Conservation (phyloP, 2,113 vertebrate species). For the Microtus ochrogaster region DNA sequence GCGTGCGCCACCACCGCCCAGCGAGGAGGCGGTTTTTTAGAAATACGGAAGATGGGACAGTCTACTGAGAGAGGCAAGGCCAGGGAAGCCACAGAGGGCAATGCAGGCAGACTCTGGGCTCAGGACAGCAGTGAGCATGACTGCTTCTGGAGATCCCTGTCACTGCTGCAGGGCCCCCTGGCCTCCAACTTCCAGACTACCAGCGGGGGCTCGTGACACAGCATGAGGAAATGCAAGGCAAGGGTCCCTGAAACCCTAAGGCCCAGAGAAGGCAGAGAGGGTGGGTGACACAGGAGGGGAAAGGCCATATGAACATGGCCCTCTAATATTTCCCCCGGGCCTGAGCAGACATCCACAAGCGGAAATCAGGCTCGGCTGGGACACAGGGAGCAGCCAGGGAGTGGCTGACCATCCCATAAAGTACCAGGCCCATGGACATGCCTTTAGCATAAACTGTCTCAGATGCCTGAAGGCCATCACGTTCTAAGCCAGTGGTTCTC, state of each 20-base stretch:
- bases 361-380: conserved; percentile 68
- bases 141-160: background rate
- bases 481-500: background rate
- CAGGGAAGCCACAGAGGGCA: background rate
- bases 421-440: conserved; percentile 53
- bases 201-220: background rate
- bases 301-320: background rate
- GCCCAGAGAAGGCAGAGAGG: background rate
- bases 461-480: background rate
- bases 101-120: background rate
- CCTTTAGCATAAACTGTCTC: conserved; percentile 57
- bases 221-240: background rate
- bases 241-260: background rate
- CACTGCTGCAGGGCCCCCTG: background rate
- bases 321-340: background rate
- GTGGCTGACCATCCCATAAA: conserved; percentile 73
- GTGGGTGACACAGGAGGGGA: background rate
- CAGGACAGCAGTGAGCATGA: background rate
- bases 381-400: conserved; percentile 72
- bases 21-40: background rate
- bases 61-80: background rate
- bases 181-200: background rate
- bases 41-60: background rate
- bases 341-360: conserved; percentile 5
- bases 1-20: too few species aligned